Conservation (phyloP, 2,888 invertebrate species). For the Cremastobaeus sp. region DNA sequence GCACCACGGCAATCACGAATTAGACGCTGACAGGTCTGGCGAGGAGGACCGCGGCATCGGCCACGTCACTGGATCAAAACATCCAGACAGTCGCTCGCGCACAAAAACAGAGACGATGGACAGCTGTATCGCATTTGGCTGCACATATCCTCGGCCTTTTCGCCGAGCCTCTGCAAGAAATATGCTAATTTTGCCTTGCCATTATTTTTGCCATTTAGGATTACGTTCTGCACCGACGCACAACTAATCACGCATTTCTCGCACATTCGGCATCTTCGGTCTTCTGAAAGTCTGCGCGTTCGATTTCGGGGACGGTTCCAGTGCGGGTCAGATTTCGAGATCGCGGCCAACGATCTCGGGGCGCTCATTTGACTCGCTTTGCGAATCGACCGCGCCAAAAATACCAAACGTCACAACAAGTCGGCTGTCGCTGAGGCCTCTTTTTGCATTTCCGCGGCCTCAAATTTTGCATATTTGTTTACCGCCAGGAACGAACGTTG, state of each 20-base stretch:
- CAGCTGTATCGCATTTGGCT: slow-evolving; percentile 39
- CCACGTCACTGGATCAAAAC: slow-evolving; percentile 60
- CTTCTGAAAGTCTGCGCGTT: no score
- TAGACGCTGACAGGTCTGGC: slow-evolving; percentile 58
- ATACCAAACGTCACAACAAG: no score
- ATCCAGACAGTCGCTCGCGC: slow-evolving; percentile 45
- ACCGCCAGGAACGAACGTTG: slow-evolving; percentile 26
- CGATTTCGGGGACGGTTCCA: no score
- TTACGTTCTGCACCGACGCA: neutral
- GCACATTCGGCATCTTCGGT: neutral
- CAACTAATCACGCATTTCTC: no score
- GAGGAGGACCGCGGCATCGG: slow-evolving; percentile 57
- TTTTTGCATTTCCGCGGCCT: neutral
- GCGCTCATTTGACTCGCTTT: no score
- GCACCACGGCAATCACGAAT: slow-evolving; percentile 63
- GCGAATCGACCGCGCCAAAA: no score
- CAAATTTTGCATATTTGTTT: slow-evolving; percentile 26
- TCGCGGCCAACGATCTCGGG: no score
- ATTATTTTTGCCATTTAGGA: slow-evolving; percentile 38
- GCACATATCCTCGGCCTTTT: slow-evolving; percentile 17
- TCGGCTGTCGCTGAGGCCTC: neutral
- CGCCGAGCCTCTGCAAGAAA: slow-evolving; percentile 26
- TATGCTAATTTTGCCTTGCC: slow-evolving; percentile 51
- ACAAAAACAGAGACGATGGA: slow-evolving; percentile 47
- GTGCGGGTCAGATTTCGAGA: no score